Conservation (phyloP, 2,888 invertebrate species). For the Amblyteles armatorius region DNA sequence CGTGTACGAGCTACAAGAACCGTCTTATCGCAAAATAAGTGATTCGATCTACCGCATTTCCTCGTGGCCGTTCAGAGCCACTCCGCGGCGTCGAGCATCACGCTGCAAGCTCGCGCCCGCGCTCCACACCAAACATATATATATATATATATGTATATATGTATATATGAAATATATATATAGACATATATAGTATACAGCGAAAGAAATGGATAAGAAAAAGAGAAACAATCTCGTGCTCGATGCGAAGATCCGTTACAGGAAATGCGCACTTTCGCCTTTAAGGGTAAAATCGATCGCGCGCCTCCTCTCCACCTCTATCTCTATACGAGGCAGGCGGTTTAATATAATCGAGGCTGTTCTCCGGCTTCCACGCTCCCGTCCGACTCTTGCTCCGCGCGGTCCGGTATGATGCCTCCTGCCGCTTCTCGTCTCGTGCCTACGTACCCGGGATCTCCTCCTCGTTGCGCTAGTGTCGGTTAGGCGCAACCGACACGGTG, state of each 20-base stretch:
- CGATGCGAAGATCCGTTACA: slow-evolving; percentile 65
- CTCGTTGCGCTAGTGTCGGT: slow-evolving; percentile 2
- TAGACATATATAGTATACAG: not conserved
- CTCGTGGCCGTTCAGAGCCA: slow-evolving; percentile 48
- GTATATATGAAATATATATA: not conserved
- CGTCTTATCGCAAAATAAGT: slow-evolving; percentile 64
- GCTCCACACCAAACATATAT: not conserved
- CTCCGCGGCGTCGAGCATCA: slow-evolving; percentile 38
- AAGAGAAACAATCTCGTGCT: slow-evolving; percentile 63
- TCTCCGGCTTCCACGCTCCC: slow-evolving; percentile 38
- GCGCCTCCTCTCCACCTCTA: slow-evolving; percentile 14
- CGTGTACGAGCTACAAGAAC: slow-evolving; percentile 22
- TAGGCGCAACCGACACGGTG: slow-evolving; percentile 52
- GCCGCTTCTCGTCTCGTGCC: slow-evolving; percentile 10
- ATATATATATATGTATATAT: not conserved
- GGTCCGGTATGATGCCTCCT: slow-evolving; percentile 18
- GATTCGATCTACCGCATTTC: slow-evolving; percentile 67
- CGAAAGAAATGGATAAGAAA: slow-evolving; percentile 54
- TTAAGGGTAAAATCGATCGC: slow-evolving; percentile 63
- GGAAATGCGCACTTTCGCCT: slow-evolving; percentile 65
- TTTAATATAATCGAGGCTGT: slow-evolving; percentile 64
- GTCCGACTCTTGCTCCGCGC: slow-evolving; percentile 27
- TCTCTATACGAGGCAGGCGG: slow-evolving; percentile 40
- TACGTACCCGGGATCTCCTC: not conserved
- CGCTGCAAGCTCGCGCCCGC: slow-evolving; percentile 39